These are phyloP conservation scores for Timema podura DNA, from an alignment of 2,888 invertebrate species.

Conservation along the genomic window DNA sequence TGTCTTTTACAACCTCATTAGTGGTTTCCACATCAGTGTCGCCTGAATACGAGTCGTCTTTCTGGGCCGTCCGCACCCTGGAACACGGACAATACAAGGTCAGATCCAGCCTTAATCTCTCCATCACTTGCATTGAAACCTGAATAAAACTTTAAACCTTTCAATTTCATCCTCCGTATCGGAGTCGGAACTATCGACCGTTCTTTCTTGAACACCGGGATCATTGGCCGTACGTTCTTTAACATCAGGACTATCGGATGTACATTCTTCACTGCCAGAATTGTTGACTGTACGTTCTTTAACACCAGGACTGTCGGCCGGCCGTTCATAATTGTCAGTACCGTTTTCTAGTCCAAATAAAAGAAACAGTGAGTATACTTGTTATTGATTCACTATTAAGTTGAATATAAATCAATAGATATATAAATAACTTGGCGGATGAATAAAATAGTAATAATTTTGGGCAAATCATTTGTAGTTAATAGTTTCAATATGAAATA, in stretches of 20 bases:
- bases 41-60: slow-evolving; percentile 35
- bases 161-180: slow-evolving; percentile 64
- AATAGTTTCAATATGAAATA: too few relatives aligned
- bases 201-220: slow-evolving; percentile 19
- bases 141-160: slow-evolving; percentile 39
- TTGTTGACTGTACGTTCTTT: too few relatives aligned
- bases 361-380: background rate
- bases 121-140: background rate
- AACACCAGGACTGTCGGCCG: too few relatives aligned
- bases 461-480: too few relatives aligned
- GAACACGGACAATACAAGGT: background rate
- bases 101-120: background rate
- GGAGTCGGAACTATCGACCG: slow-evolving; percentile 39
- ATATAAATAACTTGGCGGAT: too few relatives aligned
- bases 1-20: slow-evolving; percentile 20
- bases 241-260: too few relatives aligned
- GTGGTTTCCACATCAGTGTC: slow-evolving; percentile 44
- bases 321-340: background rate
- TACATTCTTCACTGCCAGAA: too few relatives aligned
- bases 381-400: too few relatives aligned
- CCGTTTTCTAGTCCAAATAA: background rate
- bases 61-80: too few relatives aligned
- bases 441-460: too few relatives aligned
- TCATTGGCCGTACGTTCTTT: slow-evolving; percentile 5
- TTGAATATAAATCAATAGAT: too few relatives aligned